Conservation (phyloP, 2,113 vertebrate species). For the Arizona elegans region DNA sequence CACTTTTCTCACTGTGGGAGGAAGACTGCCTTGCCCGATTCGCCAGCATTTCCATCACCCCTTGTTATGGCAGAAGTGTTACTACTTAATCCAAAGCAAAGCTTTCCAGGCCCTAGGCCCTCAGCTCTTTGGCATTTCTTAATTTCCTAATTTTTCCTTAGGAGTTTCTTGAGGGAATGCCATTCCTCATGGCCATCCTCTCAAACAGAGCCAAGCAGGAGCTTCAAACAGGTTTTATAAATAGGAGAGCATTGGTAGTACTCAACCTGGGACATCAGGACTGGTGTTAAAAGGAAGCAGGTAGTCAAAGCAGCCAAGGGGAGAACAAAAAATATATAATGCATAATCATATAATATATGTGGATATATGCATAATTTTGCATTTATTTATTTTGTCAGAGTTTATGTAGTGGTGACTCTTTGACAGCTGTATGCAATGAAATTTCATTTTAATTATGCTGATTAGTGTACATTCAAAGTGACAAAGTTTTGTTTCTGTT, state of each 20-base stretch:
- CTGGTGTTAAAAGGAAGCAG: not conserved
- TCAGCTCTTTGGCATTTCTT: not conserved
- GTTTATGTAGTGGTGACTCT: no score
- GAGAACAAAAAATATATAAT: not conserved
- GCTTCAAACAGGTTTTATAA: not conserved
- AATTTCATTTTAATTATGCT: no score
- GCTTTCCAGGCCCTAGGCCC: not conserved
- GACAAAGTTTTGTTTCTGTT: no score
- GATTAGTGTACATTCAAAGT: no score
- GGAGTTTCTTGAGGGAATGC: not conserved
- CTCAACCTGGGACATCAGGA: not conserved
- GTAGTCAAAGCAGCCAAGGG: not conserved
- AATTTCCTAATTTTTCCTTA: not conserved
- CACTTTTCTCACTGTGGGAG: constrained; percentile 43
- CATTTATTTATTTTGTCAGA: no score
- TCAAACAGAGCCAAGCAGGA: not conserved
- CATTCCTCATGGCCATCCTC: not conserved
- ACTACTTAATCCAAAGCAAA: constrained; percentile 54
- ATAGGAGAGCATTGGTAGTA: not conserved
- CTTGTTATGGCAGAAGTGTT: constrained; percentile 39
- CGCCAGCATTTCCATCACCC: constrained; percentile 28
- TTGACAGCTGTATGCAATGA: no score
- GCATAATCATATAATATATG: not conserved
- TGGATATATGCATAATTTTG: no score
- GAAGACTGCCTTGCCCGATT: constrained; percentile 59